Evolutionary conservation across 2,113 vertebrate species (phyloP).

Genomic region (Mus musculus): DNA sequence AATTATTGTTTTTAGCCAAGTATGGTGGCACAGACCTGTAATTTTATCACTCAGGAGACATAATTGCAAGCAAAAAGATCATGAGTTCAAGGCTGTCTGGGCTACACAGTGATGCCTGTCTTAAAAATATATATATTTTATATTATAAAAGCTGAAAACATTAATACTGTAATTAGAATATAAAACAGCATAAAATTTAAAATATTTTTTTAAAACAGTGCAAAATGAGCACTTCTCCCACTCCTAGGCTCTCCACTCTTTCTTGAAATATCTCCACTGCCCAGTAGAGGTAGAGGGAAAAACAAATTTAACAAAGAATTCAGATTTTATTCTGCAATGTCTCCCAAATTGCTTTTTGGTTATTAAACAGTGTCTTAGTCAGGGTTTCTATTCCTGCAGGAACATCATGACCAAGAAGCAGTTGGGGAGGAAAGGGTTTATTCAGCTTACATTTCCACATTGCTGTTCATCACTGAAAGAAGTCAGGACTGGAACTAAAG

Average conservation of each 20-base stretch:
- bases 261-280: background rate
- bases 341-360: background rate
- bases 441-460: too few relatives aligned
- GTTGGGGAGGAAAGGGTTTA: too few relatives aligned
- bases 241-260: background rate
- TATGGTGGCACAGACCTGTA: background rate
- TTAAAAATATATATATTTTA: background rate
- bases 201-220: background rate
- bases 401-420: too few relatives aligned
- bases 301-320: background rate
- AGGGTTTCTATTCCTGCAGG: too few relatives aligned
- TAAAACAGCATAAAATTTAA: slow-evolving; percentile 17
- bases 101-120: background rate
- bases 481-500: too few relatives aligned
- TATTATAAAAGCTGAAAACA: slow-evolving; percentile 16
- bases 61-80: background rate
- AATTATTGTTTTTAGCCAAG: slow-evolving; percentile 11
- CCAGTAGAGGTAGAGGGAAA: background rate
- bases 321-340: slow-evolving; percentile 18
- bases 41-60: background rate
- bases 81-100: background rate
- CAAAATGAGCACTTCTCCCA: background rate
- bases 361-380: slow-evolving; percentile 2
- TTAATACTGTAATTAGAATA: slow-evolving; percentile 40
- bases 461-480: too few relatives aligned